Percentiles rank a stretch among this genome's conserved stretches.
These are phyloP conservation scores for Globicephala melas DNA, from an alignment of 2,113 vertebrate genomes.

Conservation along the genomic window DNA sequence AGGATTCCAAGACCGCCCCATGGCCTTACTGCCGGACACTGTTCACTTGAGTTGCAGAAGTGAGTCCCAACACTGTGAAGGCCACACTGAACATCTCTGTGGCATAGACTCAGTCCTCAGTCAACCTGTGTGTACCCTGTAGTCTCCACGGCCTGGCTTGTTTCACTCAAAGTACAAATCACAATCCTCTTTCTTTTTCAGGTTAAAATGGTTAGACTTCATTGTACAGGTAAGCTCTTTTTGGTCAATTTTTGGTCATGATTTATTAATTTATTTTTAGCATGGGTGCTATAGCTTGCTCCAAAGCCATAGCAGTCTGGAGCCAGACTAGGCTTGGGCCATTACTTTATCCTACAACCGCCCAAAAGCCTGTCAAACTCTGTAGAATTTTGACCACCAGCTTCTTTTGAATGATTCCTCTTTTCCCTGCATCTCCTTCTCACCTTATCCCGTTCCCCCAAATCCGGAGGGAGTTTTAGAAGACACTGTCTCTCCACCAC, in stretches of 20 bases:
- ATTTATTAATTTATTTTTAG: not conserved
- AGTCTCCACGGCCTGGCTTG: not conserved
- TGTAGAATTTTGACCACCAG: not conserved
- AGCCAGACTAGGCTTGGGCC: not conserved
- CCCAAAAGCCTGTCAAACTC: not conserved
- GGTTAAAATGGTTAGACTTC: not conserved
- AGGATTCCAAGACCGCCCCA: not conserved
- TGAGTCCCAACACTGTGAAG: no score
- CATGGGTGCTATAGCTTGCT: not conserved
- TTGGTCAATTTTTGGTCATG: not conserved
- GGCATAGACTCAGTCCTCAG: not conserved
- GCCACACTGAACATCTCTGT: not conserved
- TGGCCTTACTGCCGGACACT: rapidly evolving
- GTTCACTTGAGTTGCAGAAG: no score
- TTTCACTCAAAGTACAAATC: not conserved
- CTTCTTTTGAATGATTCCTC: not conserved
- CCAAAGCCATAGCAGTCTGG: not conserved
- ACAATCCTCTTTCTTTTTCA: not conserved
- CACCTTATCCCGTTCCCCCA: not conserved
- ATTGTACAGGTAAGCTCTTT: not conserved
- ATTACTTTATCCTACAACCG: not conserved
- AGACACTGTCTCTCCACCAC: not conserved
- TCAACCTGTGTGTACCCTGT: no score
- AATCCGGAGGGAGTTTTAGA: not conserved
- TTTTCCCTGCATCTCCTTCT: not conserved